A percentile compares a stretch with the other conserved stretches of the same genome.
Evolutionary conservation across 2,888 invertebrate genomes (phyloP).

Genomic region (Endomychus coccineus): DNA sequence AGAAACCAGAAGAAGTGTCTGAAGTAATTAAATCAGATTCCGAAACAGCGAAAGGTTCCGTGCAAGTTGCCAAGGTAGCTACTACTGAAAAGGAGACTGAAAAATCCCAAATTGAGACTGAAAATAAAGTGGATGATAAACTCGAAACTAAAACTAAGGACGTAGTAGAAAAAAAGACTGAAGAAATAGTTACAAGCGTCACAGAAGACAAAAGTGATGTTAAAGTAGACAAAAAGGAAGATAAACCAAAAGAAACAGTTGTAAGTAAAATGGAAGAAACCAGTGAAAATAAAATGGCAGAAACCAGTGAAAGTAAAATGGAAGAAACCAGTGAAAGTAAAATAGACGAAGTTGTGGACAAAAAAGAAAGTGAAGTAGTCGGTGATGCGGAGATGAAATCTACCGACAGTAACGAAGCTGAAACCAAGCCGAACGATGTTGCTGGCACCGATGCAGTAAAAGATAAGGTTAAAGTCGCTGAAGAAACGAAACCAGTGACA

Average conservation of each 20-base stretch:
- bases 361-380: neutral
- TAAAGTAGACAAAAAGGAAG: conserved; percentile 5
- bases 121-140: conserved; percentile 2
- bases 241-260: conserved; percentile 6
- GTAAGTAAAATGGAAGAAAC: conserved; percentile 12
- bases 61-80: no score
- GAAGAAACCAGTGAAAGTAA: conserved; percentile 2
- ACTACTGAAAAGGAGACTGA: no score
- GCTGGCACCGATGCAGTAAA: conserved; percentile 5
- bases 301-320: conserved; percentile 1
- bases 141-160: neutral
- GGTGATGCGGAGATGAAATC: conserved; percentile 11
- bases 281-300: conserved; percentile 7
- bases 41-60: no score
- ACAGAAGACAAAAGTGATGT: neutral
- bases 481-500: conserved; percentile 23
- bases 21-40: no score
- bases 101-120: no score
- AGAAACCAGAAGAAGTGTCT: conserved; percentile 9
- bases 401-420: conserved; percentile 31
- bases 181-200: conserved; percentile 5
- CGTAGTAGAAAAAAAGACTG: conserved; percentile 3
- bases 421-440: conserved; percentile 24
- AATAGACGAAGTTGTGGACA: neutral
- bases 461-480: conserved; percentile 23